Evolutionary conservation across 2,888 invertebrate species (phyloP).

Genomic region (Brenthis hecate): DNA sequence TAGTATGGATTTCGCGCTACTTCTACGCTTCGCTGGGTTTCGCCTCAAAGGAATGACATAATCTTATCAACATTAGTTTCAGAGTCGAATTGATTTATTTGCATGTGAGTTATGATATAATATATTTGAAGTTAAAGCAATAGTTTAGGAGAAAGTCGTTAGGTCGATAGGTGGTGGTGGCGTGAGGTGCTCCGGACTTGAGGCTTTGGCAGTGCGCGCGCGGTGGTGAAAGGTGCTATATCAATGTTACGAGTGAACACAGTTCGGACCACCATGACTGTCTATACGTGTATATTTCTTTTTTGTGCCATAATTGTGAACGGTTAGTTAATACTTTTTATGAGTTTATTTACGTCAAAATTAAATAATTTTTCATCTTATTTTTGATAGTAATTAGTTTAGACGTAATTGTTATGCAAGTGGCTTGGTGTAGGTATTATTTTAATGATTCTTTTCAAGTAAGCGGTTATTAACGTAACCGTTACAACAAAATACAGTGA

Average conservation of each 20-base stretch:
- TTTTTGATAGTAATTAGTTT: constrained; percentile 38
- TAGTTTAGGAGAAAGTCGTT: constrained; percentile 67
- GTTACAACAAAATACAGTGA: constrained; percentile 65
- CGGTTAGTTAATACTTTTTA: constrained; percentile 61
- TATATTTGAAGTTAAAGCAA: neutral
- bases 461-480: constrained; percentile 59
- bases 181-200: constrained; percentile 39
- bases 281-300: constrained; percentile 65
- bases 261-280: constrained; percentile 61
- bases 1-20: no score
- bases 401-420: constrained; percentile 67
- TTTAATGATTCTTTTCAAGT: constrained; percentile 53
- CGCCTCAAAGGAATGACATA: no score
- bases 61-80: no score
- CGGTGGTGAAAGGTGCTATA: constrained; percentile 78
- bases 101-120: neutral
- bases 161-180: constrained; percentile 51
- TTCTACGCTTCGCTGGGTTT: no score
- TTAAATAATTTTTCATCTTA: constrained; percentile 23
- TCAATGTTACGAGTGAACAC: constrained; percentile 57
- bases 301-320: constrained; percentile 70
- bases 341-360: constrained; percentile 33
- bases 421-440: constrained; percentile 46
- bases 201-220: constrained; percentile 66
- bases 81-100: neutral